A percentile compares a stretch with the other conserved stretches of the same genome.
Conservation (phyloP, 2,888 invertebrate genomes). For the Amphipyra berbera region DNA sequence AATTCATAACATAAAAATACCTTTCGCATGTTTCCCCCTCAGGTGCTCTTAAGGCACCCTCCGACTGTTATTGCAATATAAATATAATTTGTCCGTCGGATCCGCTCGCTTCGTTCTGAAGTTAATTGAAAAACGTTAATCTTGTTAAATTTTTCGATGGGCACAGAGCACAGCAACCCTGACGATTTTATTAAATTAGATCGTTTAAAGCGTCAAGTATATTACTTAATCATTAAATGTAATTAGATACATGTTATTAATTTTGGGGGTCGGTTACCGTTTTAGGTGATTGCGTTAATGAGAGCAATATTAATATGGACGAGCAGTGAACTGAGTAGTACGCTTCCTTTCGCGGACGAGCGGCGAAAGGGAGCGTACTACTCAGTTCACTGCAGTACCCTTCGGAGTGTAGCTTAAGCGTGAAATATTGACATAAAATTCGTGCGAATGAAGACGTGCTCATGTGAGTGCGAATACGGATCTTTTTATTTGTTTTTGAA, state of each 20-base stretch:
- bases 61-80: slow-evolving; percentile 49
- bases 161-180: slow-evolving; percentile 16
- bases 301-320: neutral
- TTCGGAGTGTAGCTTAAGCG: no score
- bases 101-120: slow-evolving; percentile 34
- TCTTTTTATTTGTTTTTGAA: no score
- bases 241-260: slow-evolving; percentile 48
- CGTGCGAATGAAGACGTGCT: no score
- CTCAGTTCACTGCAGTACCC: no score
- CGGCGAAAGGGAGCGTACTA: no score
- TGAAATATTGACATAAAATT: no score
- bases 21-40: slow-evolving; percentile 28
- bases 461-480: no score
- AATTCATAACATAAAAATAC: slow-evolving; percentile 33
- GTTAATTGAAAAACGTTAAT: slow-evolving; percentile 61
- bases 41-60: slow-evolving; percentile 31
- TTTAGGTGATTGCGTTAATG: slow-evolving; percentile 4
- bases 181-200: slow-evolving; percentile 50
- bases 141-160: slow-evolving; percentile 44
- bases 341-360: no score
- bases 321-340: no score
- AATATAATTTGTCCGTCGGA: slow-evolving; percentile 51
- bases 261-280: slow-evolving; percentile 20
- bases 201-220: slow-evolving; percentile 37
- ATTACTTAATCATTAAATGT: slow-evolving; percentile 15